A percentile compares a stretch with the other conserved stretches of the same genome.
These are phyloP conservation scores for Umimayanthus kanabou DNA, from an alignment of 92 coral and sea anemone genomes.

Conservation along the genomic window DNA sequence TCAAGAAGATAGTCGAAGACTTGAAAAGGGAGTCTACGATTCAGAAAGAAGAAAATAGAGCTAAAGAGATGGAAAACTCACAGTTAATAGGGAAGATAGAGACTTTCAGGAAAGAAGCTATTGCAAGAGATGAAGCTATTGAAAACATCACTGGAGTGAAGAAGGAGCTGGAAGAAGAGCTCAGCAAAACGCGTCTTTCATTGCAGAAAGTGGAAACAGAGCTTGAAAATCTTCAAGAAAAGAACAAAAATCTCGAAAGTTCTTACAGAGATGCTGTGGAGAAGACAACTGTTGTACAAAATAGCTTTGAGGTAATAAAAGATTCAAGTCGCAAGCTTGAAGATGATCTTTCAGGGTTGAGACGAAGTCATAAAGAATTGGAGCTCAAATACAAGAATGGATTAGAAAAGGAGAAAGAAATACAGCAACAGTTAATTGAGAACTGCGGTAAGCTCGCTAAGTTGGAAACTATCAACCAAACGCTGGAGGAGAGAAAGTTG, in stretches of 20 bases:
- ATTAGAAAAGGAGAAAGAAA: background rate
- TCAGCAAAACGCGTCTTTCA: background rate
- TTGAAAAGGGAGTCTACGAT: background rate
- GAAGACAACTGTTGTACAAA: slow-evolving; percentile 1
- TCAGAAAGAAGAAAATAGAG: slow-evolving; percentile 9
- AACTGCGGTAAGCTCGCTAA: slow-evolving; percentile 17
- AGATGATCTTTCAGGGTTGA: slow-evolving; percentile 5
- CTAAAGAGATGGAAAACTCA: background rate
- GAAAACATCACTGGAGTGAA: background rate
- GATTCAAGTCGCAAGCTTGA: slow-evolving; percentile 5
- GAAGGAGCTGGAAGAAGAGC: slow-evolving; percentile 14
- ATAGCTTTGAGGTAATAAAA: background rate
- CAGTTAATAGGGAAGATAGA: slow-evolving; percentile 19
- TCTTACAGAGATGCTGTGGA: slow-evolving; percentile 18
- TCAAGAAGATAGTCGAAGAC: slow-evolving; percentile 9
- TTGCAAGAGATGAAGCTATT: background rate
- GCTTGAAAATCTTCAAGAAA: background rate
- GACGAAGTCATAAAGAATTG: slow-evolving; percentile 15
- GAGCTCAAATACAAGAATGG: slow-evolving; percentile 17
- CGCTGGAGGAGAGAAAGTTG: slow-evolving; percentile 8
- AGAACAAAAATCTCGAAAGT: background rate
- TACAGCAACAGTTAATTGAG: slow-evolving; percentile 13
- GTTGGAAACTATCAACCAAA: slow-evolving; percentile 24
- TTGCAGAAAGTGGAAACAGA: slow-evolving; percentile 7
- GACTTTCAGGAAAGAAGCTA: background rate